Evolutionary conservation across 2,888 invertebrate species (phyloP).

Genomic region (Imbricaverruca yamaguchii): DNA sequence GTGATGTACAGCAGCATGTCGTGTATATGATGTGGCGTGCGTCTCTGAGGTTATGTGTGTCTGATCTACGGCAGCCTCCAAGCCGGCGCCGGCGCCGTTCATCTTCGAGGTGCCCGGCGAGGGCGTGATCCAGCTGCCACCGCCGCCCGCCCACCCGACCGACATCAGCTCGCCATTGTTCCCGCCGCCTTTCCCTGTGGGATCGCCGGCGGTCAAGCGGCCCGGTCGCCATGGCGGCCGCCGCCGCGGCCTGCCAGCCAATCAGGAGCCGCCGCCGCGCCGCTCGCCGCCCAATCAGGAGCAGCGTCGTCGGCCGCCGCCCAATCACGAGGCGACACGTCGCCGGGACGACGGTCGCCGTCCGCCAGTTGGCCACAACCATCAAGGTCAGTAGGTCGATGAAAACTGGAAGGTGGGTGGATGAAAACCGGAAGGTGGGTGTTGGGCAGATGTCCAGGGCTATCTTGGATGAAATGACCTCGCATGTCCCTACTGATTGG

Average conservation of each 20-base stretch:
- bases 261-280: constrained; percentile 4
- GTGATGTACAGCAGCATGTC: no score
- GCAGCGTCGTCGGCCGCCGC: background rate
- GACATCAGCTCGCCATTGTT: constrained; percentile 15
- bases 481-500: no score
- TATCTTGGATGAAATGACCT: no score
- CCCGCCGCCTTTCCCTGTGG: constrained; percentile 22
- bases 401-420: no score
- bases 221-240: background rate
- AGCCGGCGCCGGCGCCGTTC: constrained; percentile 17
- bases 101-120: constrained; percentile 3
- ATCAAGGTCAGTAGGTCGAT: background rate
- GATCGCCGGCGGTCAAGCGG: background rate
- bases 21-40: no score
- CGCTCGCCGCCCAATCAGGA: constrained; percentile 13
- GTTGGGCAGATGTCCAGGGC: no score
- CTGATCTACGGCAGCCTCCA: background rate
- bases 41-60: no score
- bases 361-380: background rate
- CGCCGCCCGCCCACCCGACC: background rate
- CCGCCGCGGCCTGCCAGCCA: background rate
- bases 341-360: background rate
- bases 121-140: constrained; percentile 13
- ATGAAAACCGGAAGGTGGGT: no score
- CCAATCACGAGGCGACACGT: constrained; percentile 2